Evolutionary conservation across 2,797 vertebrate species (phyloP), one percentile per base, ranked within the genome.

Genomic region (Podargus strigoides): DNA sequence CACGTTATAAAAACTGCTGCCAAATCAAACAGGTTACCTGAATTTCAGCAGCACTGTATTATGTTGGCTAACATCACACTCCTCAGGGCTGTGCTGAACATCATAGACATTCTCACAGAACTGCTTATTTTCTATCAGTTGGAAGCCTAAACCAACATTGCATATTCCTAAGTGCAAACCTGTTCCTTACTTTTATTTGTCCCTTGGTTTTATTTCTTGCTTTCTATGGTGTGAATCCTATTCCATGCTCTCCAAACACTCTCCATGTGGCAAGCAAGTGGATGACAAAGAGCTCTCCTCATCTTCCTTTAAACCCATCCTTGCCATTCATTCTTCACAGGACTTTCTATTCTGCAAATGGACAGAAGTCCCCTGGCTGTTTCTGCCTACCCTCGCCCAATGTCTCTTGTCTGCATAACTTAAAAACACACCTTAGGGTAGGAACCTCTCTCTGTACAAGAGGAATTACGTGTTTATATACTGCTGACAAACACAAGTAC

Each of bases 331-430:
- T 58, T 93, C 70, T 23, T 89, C 79, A 91, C 76, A 58, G 67
- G 76, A 67, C 14, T 53, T 83, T 17, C 67, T 46, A 5, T 64
- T 91, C 64, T 75, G 69, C 85, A 89, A 81, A 87, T 87, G 62
- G 91, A 85, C 91, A 81, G 91, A 91, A 66, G 91, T 94, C 91
- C 41, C 76, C 72, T 30, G 66, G 73, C 39, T 89, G 47, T 49
- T 70, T 63, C 82, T 92, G 86, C 86, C 63, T 52, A 36, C 82
- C 72, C 56, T 77, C 44, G 92, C 84, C 64, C 6, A 0, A 0
- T 22, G 46, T 44, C 66, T 87, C 82, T 28, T 34, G 72, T 44
- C 85, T 91, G 70, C 72, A 89, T 67, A 80, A 92, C 92, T 85
- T 85, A 93, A 94, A 85, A 55, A 50, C 41, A 11, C 13, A n/a